phyloP scores from a whole-genome alignment of 2,888 invertebrate species.

The Drosophila meridiana region DNA sequence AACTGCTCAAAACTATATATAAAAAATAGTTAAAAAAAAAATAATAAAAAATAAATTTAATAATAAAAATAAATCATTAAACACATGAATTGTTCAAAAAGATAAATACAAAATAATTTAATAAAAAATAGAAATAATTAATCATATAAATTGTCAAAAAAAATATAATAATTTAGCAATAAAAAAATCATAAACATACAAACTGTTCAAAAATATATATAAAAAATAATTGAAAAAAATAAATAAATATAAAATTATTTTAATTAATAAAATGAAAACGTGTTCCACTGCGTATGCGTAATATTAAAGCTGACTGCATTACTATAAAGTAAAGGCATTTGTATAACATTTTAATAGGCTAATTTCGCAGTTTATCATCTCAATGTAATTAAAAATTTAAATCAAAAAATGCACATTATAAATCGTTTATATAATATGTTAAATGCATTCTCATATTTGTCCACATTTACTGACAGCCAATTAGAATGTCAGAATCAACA shows the following conservation, averaged over 20 bases:
- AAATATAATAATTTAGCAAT: too few species aligned
- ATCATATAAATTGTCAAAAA: too few species aligned
- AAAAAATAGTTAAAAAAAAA: too few species aligned
- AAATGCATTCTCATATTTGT: slow-evolving; percentile 10
- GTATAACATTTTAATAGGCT: neutral
- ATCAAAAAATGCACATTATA: neutral
- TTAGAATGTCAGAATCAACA: slow-evolving; percentile 32
- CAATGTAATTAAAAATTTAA: neutral
- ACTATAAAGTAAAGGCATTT: neutral
- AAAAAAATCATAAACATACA: too few species aligned
- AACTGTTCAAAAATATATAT: too few species aligned
- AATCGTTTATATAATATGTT: neutral
- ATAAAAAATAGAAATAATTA: too few species aligned
- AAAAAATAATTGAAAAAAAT: neutral
- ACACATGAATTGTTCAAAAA: too few species aligned
- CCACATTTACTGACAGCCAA: slow-evolving; percentile 30
- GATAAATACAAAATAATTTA: too few species aligned
- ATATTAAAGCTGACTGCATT: neutral
- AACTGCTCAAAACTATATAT: too few species aligned
- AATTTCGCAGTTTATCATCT: neutral
- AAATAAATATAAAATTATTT: too few species aligned
- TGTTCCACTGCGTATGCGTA: slow-evolving; percentile 17
- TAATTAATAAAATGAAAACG: neutral
- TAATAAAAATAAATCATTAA: too few species aligned
- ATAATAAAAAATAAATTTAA: too few species aligned